Evolutionary conservation across 2,113 vertebrate species (phyloP).

Genomic region (Vicugna pacos): DNA sequence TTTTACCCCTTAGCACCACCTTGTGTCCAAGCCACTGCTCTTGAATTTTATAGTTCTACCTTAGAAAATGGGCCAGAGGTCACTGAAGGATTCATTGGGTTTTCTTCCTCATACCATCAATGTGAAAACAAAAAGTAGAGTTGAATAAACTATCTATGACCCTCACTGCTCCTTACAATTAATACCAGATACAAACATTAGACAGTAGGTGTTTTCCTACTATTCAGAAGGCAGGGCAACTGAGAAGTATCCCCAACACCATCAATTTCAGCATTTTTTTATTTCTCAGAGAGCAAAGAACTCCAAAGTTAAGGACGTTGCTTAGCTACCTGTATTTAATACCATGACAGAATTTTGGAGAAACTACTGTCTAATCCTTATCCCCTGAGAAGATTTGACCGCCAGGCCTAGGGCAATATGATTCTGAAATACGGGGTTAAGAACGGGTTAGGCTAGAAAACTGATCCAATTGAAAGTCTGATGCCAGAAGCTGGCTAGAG

Average conservation of each 20-base stretch:
- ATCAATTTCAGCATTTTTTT: not conserved
- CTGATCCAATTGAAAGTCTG: not conserved
- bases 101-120: not conserved
- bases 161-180: not conserved
- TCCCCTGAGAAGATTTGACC: not conserved
- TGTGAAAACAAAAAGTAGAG: slow-evolving; percentile 28
- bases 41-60: not conserved
- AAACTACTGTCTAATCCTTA: not conserved
- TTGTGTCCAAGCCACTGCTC: slow-evolving; percentile 69
- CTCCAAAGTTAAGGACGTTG: not conserved
- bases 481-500: not conserved
- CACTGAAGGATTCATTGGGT: not conserved
- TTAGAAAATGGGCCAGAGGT: not conserved
- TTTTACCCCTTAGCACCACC: slow-evolving; percentile 80
- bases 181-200: not conserved
- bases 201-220: not conserved
- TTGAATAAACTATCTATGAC: not conserved
- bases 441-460: not conserved
- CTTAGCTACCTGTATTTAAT: not conserved
- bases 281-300: not conserved
- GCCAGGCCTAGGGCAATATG: not conserved
- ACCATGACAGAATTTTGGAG: not conserved
- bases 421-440: not conserved
- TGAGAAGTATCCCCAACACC: not conserved
- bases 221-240: not conserved